A percentile compares a stretch with the other conserved stretches of the same genome.
These are phyloP conservation scores for Lamellibrachia columna DNA, from an alignment of 2,888 invertebrate species.

Conservation along the genomic window DNA sequence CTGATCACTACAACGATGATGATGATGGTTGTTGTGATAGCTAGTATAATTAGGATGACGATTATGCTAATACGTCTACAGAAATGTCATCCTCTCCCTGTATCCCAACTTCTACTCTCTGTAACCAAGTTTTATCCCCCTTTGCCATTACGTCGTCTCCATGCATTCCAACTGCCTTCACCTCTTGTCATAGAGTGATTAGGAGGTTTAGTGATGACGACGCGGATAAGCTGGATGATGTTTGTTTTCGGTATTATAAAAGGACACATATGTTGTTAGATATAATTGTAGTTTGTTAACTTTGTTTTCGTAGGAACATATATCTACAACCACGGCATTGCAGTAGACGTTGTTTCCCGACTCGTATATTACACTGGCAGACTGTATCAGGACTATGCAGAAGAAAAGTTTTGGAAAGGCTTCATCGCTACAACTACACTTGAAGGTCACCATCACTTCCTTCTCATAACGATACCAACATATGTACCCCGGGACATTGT, in stretches of 20 bases:
- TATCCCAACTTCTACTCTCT: no score
- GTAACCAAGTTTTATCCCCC: no score
- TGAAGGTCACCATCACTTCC: background rate
- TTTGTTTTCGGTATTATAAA: background rate
- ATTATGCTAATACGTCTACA: no score
- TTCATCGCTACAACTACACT: conserved; percentile 1
- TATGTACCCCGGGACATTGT: background rate
- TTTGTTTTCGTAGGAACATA: background rate
- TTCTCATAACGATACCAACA: background rate
- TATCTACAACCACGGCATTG: background rate
- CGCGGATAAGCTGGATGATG: background rate
- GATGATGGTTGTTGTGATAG: no score
- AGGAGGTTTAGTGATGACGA: background rate
- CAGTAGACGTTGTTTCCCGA: background rate
- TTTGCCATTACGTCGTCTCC: no score
- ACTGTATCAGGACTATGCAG: background rate
- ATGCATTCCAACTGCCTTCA: no score
- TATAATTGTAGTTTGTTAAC: background rate
- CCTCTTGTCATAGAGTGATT: background rate
- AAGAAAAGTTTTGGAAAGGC: background rate
- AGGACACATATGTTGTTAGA: background rate
- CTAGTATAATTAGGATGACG: no score
- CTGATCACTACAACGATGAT: no score
- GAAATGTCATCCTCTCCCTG: no score
- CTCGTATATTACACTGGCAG: background rate